These are phyloP conservation scores for Temnothorax unifasciatus DNA, from an alignment of 2,888 invertebrate genomes.

Conservation along the genomic window DNA sequence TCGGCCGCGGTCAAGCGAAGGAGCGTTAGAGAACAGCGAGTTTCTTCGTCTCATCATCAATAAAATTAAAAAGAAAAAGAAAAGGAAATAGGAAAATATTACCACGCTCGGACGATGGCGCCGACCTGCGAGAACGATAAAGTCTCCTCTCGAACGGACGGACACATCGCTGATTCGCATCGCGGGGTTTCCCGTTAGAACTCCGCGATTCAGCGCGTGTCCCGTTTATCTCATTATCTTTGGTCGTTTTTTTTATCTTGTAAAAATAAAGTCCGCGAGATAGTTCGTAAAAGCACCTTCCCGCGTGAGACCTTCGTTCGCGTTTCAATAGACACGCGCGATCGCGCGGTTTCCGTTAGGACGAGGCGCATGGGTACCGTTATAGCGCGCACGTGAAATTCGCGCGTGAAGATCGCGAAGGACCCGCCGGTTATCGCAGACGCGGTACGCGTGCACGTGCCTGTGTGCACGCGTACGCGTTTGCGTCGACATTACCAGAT, in stretches of 20 bases:
- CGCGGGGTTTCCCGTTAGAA: conserved; percentile 20
- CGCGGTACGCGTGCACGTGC: neutral
- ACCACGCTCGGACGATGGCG: neutral
- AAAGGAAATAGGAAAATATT: neutral
- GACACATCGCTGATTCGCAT: neutral
- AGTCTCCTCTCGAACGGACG: neutral
- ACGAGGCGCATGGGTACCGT: conserved; percentile 2
- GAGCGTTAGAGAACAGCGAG: neutral
- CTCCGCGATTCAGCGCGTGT: conserved; percentile 30
- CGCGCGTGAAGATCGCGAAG: neutral
- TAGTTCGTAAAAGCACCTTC: neutral
- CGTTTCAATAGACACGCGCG: neutral
- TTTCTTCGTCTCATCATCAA: neutral
- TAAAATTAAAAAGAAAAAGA: neutral
- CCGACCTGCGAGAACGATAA: neutral
- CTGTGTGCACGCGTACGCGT: neutral
- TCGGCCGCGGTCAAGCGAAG: neutral
- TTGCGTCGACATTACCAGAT: neutral
- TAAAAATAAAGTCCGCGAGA: conserved; percentile 1
- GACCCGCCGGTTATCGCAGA: neutral
- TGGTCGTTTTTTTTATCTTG: neutral
- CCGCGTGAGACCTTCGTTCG: conserved; percentile 1
- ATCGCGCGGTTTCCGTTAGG: conserved; percentile 9
- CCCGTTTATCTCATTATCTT: conserved; percentile 5
- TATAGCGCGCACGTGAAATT: neutral